phyloP scores from a whole-genome alignment of 2,888 invertebrate species.

The Allygus modestus region DNA sequence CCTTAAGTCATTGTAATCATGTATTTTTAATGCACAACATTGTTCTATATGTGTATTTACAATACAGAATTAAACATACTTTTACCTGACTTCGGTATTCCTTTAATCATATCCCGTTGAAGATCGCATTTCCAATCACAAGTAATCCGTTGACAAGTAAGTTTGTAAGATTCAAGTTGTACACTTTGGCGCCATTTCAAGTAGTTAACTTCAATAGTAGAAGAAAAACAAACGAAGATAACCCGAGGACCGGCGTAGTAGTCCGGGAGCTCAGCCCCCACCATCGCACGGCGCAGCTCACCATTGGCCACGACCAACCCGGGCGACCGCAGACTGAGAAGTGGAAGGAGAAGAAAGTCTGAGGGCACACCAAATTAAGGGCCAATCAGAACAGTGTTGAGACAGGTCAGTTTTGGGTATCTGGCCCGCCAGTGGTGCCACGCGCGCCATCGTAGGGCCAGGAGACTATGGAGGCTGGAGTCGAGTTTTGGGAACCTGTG shows the following conservation, averaged over 20 bases:
- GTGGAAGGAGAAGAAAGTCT: constrained; percentile 49
- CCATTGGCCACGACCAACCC: constrained; percentile 28
- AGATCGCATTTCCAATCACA: not conserved
- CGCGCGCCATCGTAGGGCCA: not conserved
- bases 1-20: no score
- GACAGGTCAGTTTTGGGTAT: constrained; percentile 43
- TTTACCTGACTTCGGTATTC: not conserved
- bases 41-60: no score
- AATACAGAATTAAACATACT: not conserved
- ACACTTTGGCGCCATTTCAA: not conserved
- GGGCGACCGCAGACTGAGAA: not conserved
- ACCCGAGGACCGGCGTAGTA: not conserved
- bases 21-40: no score
- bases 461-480: not conserved
- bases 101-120: not conserved
- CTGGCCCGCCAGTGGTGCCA: constrained; percentile 33
- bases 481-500: no score
- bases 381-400: not conserved
- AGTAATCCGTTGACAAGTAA: not conserved
- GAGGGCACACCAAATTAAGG: not conserved
- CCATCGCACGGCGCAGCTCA: not conserved
- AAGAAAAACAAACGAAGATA: not conserved
- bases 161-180: not conserved
- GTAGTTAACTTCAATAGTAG: not conserved
- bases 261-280: constrained; percentile 37